Conservation (phyloP, 2,888 invertebrate genomes). For the Zeuzera pyrina region DNA sequence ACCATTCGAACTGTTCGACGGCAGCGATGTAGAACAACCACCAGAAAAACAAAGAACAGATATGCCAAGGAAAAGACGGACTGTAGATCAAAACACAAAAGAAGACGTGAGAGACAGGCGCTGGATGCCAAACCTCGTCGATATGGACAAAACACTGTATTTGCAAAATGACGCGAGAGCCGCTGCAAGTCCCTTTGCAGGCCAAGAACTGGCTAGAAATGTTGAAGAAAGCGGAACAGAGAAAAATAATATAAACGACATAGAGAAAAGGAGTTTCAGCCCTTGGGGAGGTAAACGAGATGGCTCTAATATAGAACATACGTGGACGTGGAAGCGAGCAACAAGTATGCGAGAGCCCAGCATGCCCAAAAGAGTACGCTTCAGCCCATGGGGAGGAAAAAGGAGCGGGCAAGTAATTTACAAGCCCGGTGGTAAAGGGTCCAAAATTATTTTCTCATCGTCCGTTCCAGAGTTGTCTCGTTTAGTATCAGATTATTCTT, state of each 20-base stretch:
- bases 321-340: slow-evolving; percentile 58
- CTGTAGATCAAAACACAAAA: slow-evolving; percentile 20
- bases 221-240: slow-evolving; percentile 32
- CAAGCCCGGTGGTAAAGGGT: slow-evolving; percentile 43
- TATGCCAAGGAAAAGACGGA: slow-evolving; percentile 25
- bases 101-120: slow-evolving; percentile 20
- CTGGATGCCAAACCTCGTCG: slow-evolving; percentile 39
- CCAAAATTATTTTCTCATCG: slow-evolving; percentile 48
- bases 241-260: slow-evolving; percentile 16
- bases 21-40: slow-evolving; percentile 14
- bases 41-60: slow-evolving; percentile 8
- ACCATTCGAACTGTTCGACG: slow-evolving; percentile 19
- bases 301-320: slow-evolving; percentile 27
- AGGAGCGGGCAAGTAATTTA: slow-evolving; percentile 54
- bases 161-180: slow-evolving; percentile 25
- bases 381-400: slow-evolving; percentile 66
- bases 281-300: slow-evolving; percentile 62
- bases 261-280: slow-evolving; percentile 52
- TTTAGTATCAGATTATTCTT: slow-evolving; percentile 45
- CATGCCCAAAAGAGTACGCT: slow-evolving; percentile 63
- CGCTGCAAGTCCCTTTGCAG: slow-evolving; percentile 21
- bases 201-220: slow-evolving; percentile 19
- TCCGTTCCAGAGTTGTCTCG: slow-evolving; percentile 48
- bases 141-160: slow-evolving; percentile 35
- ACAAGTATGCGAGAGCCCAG: slow-evolving; percentile 44